phyloP scores from a whole-genome alignment of 2,888 invertebrate genomes.

The Charanyca ferruginea region DNA sequence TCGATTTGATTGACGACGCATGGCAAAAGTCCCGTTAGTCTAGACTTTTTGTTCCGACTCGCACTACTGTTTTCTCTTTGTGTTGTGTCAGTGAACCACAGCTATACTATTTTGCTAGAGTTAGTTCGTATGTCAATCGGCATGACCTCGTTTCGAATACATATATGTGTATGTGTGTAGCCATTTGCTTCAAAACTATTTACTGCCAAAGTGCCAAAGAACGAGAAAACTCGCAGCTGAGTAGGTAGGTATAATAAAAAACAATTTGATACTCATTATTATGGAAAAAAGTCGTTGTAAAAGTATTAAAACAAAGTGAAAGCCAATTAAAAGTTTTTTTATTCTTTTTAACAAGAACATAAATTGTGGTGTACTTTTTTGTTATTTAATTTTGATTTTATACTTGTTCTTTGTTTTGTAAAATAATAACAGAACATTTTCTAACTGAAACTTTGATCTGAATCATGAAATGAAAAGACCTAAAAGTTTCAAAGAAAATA shows the following conservation, averaged over 20 bases:
- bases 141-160: slow-evolving; percentile 64
- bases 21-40: slow-evolving; percentile 50
- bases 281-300: slow-evolving; percentile 41
- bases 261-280: slow-evolving; percentile 49
- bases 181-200: slow-evolving; percentile 57
- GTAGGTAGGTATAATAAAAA: slow-evolving; percentile 31
- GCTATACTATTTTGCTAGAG: slow-evolving; percentile 51
- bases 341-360: slow-evolving; percentile 52
- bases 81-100: slow-evolving; percentile 64
- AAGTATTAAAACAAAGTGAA: slow-evolving; percentile 57
- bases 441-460: slow-evolving; percentile 2
- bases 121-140: slow-evolving; percentile 69
- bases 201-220: slow-evolving; percentile 43
- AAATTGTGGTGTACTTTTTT: slow-evolving; percentile 53
- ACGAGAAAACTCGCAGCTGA: slow-evolving; percentile 46
- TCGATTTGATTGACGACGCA: slow-evolving; percentile 55
- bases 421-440: slow-evolving; percentile 18
- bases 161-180: slow-evolving; percentile 48
- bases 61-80: slow-evolving; percentile 61
- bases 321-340: slow-evolving; percentile 62
- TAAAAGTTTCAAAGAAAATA: slow-evolving; percentile 1
- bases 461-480: slow-evolving; percentile 2
- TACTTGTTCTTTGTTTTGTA: slow-evolving; percentile 36
- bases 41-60: slow-evolving; percentile 48
- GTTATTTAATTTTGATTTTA: slow-evolving; percentile 33